A percentile compares a stretch with the other conserved stretches of the same genome.
Evolutionary conservation across 1,140 invertebrate species (phyloP).

Genomic region (Papilio aristodemus): DNA sequence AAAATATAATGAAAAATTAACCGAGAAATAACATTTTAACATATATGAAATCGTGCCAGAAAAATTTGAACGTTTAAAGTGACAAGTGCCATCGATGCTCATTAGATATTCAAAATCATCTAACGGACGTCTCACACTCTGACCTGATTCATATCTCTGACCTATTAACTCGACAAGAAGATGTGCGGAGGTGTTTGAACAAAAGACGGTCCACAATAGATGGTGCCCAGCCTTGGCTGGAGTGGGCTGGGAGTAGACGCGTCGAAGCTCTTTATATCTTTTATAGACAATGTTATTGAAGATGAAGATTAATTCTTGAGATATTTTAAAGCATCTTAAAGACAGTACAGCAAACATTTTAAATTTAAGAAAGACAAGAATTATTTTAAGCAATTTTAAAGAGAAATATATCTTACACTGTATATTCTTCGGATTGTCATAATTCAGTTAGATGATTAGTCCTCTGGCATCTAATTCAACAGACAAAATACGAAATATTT

Average conservation of each 20-base stretch:
- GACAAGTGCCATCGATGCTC: not conserved
- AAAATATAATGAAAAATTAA: too few species aligned
- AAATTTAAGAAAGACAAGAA: too few species aligned
- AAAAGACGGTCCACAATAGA: constrained; percentile 25
- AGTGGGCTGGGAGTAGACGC: constrained; percentile 1
- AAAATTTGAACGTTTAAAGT: too few species aligned
- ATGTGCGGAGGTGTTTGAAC: constrained; percentile 15
- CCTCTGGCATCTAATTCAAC: too few species aligned
- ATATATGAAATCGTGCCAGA: too few species aligned
- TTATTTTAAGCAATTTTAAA: too few species aligned
- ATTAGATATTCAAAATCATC: constrained; percentile 15
- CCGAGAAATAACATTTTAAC: too few species aligned
- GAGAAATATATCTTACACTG: too few species aligned
- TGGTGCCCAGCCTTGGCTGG: not conserved
- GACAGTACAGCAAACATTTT: too few species aligned
- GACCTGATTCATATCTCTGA: constrained; percentile 25
- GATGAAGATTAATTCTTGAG: not conserved
- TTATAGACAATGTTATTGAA: not conserved
- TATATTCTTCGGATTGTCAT: too few species aligned
- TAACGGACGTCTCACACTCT: not conserved
- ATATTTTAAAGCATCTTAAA: not conserved
- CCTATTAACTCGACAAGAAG: constrained; percentile 19
- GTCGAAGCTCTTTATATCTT: not conserved
- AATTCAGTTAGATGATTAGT: too few species aligned
- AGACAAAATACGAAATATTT: too few species aligned